Percentiles rank a stretch among this genome's conserved stretches.
Evolutionary conservation across 1,140 invertebrate species (phyloP).

Genomic region (Hyles vespertilio): DNA sequence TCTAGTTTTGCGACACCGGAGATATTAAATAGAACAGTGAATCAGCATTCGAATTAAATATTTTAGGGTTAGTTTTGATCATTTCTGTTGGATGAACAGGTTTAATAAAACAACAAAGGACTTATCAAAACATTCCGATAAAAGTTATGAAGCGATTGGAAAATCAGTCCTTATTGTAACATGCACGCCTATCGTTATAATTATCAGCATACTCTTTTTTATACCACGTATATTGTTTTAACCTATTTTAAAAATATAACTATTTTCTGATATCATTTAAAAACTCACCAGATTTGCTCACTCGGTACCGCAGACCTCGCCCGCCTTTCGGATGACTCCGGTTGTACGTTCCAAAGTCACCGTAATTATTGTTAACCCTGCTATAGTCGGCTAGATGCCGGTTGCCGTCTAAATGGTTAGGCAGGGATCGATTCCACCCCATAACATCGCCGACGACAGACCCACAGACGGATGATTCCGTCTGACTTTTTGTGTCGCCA

Average conservation of each 20-base stretch:
- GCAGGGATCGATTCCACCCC: conserved; percentile 77
- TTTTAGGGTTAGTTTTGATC: background rate
- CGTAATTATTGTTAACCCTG: conserved; percentile 79
- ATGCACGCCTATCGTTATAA: too few relatives aligned
- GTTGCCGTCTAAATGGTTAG: conserved; percentile 83
- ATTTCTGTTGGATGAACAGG: background rate
- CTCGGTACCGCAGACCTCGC: conserved; percentile 63
- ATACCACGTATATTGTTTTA: background rate
- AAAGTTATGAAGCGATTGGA: too few relatives aligned
- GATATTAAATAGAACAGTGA: too few relatives aligned
- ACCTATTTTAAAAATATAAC: background rate
- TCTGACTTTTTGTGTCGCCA: conserved; percentile 84
- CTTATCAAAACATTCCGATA: too few relatives aligned
- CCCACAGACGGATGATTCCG: conserved; percentile 77
- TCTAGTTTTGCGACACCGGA: too few relatives aligned
- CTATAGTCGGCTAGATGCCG: conserved; percentile 76
- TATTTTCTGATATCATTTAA: background rate
- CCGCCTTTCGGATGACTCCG: conserved; percentile 77
- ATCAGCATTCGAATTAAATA: background rate
- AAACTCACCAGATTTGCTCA: conserved; percentile 71
- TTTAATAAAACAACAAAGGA: too few relatives aligned
- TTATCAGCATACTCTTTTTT: too few relatives aligned
- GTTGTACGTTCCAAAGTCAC: conserved; percentile 76
- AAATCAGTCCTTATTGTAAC: too few relatives aligned
- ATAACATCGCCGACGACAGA: conserved; percentile 67